Conservation (phyloP, 2,113 vertebrate species). For the Heterotis niloticus region DNA sequence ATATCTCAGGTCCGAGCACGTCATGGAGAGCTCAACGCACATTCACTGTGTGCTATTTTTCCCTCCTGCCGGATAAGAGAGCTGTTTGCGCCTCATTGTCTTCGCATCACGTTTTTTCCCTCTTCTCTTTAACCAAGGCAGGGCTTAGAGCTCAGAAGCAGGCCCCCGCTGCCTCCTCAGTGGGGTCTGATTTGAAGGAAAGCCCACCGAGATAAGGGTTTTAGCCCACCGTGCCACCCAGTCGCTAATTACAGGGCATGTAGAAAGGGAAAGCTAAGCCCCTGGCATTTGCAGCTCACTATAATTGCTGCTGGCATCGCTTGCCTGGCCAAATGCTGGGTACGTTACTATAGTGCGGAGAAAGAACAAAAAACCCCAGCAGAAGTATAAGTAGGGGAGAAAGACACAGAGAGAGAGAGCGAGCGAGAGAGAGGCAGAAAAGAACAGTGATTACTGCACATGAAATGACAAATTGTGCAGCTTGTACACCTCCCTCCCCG, state of each 20-base stretch:
- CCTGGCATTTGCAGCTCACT: conserved; percentile 33
- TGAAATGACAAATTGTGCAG: conserved; percentile 5
- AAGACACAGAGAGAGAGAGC: neutral
- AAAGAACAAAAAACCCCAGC: conserved; percentile 25
- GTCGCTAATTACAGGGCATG: conserved; percentile 38
- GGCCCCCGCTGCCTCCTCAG: conserved; percentile 36
- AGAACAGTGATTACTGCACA: conserved; percentile 14
- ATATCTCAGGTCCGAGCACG: conserved; percentile 5
- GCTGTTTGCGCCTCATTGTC: conserved; percentile 52
- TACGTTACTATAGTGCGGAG: conserved; percentile 25
- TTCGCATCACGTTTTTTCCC: conserved; percentile 23
- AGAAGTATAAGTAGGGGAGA: conserved; percentile 2
- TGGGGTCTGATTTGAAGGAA: conserved; percentile 36
- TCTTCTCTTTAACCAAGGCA: conserved; percentile 35
- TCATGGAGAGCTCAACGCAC: neutral
- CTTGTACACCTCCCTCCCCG: conserved; percentile 10
- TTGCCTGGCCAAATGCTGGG: conserved; percentile 23
- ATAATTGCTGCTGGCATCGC: conserved; percentile 36
- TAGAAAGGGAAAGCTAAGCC: conserved; percentile 34
- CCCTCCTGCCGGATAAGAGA: conserved; percentile 51
- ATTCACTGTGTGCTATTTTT: conserved; percentile 56
- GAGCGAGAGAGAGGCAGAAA: neutral
- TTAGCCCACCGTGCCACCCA: conserved; percentile 36
- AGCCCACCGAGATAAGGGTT: conserved; percentile 31
- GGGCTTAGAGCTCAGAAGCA: conserved; percentile 61